Evolutionary conservation across 2,888 invertebrate species (phyloP).

Genomic region (Drosophila mayaguana): DNA sequence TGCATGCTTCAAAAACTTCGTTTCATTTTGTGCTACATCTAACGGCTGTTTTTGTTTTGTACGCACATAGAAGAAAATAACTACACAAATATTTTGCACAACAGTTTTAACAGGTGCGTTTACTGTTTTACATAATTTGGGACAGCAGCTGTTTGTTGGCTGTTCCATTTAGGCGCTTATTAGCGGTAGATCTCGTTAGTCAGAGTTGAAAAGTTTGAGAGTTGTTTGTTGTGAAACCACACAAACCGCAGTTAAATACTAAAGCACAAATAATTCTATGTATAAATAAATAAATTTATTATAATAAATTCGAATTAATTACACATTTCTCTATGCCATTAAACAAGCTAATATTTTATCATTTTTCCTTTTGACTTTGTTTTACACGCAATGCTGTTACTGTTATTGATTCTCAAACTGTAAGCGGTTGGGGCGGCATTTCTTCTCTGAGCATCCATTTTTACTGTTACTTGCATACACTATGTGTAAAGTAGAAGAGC

Average conservation of each 20-base stretch:
- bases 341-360: not conserved
- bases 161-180: conserved; percentile 12
- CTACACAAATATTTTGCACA: conserved; percentile 29
- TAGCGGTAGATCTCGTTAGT: conserved; percentile 22
- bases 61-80: conserved; percentile 11
- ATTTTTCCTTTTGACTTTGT: not conserved
- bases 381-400: conserved; percentile 41
- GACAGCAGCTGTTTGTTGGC: conserved; percentile 28
- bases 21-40: conserved; percentile 30
- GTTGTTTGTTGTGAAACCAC: not conserved
- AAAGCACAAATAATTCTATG: not conserved
- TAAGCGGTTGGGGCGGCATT: conserved; percentile 29
- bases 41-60: conserved; percentile 29
- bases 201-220: conserved; percentile 3
- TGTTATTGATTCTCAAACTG: conserved; percentile 62
- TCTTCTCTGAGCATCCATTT: conserved; percentile 8
- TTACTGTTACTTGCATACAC: not conserved
- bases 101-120: conserved; percentile 51
- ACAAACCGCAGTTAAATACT: not conserved
- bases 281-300: not conserved
- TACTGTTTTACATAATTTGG: conserved; percentile 38
- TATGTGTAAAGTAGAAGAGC: not conserved
- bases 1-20: conserved; percentile 38
- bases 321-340: not conserved
- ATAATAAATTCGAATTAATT: not conserved